phyloP scores from a whole-genome alignment of 2,888 invertebrate genomes.

The Leucophora obtusa region DNA sequence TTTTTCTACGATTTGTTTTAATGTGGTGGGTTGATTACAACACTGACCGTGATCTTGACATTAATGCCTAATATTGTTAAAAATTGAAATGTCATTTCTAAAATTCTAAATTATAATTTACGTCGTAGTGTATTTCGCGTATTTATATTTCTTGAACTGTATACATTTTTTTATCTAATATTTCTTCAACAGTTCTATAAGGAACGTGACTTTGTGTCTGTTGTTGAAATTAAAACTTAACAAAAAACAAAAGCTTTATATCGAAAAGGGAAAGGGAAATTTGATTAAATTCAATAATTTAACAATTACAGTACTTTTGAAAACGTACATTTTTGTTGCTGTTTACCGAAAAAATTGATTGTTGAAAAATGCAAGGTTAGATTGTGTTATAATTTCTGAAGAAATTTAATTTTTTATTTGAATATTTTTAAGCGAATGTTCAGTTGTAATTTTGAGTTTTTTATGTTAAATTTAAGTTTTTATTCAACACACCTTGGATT shows the following conservation, averaged over 20 bases:
- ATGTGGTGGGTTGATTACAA: neutral
- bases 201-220: conserved; percentile 53
- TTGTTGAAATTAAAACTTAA: neutral
- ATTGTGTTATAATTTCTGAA: neutral
- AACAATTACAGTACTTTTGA: neutral
- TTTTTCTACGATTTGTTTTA: neutral
- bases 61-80: neutral
- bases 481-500: conserved; percentile 23
- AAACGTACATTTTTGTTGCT: neutral
- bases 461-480: neutral
- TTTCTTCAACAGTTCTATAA: conserved; percentile 2
- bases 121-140: neutral
- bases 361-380: neutral
- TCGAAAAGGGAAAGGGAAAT: conserved; percentile 13
- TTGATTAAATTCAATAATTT: neutral
- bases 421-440: neutral
- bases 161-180: conserved; percentile 9
- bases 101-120: neutral
- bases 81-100: neutral
- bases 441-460: neutral
- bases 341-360: neutral
- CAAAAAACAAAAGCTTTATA: neutral
- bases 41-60: conserved; percentile 25
- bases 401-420: neutral
- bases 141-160: neutral